These are phyloP conservation scores for Pollenia labialis DNA, from an alignment of 2,888 invertebrate species.

Conservation along the genomic window DNA sequence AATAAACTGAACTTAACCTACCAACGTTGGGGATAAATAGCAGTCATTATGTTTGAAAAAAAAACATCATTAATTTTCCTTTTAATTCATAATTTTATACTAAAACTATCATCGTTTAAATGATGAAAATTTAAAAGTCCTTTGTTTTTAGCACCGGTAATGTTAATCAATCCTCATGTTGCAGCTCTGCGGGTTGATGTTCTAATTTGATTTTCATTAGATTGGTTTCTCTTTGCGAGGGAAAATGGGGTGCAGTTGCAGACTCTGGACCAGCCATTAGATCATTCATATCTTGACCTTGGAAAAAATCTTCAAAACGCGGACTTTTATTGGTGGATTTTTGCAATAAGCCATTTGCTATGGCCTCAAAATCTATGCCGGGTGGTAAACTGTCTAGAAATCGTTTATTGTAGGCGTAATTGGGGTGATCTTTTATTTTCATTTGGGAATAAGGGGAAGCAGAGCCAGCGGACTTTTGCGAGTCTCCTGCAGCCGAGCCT, in stretches of 20 bases:
- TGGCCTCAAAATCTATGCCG: conserved; percentile 83
- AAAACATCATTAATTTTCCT: conserved; percentile 18
- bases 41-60: conserved; percentile 77
- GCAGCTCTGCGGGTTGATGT: conserved; percentile 82
- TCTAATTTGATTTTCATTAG: conserved; percentile 83
- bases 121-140: conserved; percentile 14
- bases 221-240: conserved; percentile 79
- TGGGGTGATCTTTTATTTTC: conserved; percentile 80
- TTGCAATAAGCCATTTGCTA: conserved; percentile 82
- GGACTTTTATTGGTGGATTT: conserved; percentile 83
- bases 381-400: conserved; percentile 82
- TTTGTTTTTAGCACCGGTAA: not conserved
- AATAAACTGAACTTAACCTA: conserved; percentile 72
- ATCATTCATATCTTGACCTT: conserved; percentile 81
- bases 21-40: conserved; percentile 82
- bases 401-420: conserved; percentile 81
- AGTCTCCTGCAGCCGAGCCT: conserved; percentile 74
- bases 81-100: conserved; percentile 18
- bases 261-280: conserved; percentile 79
- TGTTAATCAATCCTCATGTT: conserved; percentile 81
- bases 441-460: conserved; percentile 79
- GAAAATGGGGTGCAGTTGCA: conserved; percentile 75
- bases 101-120: not conserved
- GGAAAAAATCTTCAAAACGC: conserved; percentile 83
- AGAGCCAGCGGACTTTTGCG: conserved; percentile 71